phyloP scores from a whole-genome alignment of 2,797 vertebrate genomes.

The Apogon talboti region DNA sequence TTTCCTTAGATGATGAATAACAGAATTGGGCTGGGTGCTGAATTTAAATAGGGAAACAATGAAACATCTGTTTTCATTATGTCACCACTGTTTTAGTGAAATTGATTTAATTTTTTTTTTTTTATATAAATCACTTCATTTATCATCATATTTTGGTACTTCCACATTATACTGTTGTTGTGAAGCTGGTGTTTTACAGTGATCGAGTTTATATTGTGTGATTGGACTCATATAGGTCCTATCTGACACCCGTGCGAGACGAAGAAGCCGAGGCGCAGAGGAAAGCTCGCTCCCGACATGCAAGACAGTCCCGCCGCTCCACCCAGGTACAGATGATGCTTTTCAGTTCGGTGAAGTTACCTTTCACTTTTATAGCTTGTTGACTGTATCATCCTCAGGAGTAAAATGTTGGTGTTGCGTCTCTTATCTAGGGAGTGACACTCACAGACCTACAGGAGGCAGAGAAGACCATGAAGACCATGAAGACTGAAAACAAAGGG shows the following conservation, averaged over 20 bases:
- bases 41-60: no score
- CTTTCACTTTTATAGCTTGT: neutral
- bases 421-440: constrained; percentile 84
- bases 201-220: constrained; percentile 1
- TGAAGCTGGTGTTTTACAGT: neutral
- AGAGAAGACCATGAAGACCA: constrained; percentile 87
- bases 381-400: no score
- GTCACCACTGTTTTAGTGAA: no score
- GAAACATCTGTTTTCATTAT: no score
- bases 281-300: constrained; percentile 88
- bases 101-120: no score
- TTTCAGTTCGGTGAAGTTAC: neutral
- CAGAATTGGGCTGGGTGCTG: no score
- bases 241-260: constrained; percentile 88
- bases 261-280: constrained; percentile 90
- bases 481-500: constrained; percentile 81
- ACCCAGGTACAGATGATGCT: constrained; percentile 82
- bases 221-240: constrained; percentile 77
- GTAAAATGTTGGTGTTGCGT: neutral
- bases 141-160: no score
- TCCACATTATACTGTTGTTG: neutral
- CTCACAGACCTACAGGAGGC: constrained; percentile 89
- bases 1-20: no score
- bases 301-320: constrained; percentile 88
- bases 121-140: no score